Conservation (phyloP, 1,140 invertebrate species). For the Heliconius melpomene region DNA sequence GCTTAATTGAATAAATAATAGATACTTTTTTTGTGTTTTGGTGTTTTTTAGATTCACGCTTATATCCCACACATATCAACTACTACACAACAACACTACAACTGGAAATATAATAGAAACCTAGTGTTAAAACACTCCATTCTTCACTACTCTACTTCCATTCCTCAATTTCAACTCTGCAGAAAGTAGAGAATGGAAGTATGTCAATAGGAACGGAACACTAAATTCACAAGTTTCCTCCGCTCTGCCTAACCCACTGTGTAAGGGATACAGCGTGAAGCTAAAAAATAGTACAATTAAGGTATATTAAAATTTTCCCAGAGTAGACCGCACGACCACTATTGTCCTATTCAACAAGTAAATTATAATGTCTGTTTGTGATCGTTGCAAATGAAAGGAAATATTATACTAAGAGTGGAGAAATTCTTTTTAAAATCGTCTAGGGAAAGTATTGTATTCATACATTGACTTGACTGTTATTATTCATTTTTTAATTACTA, state of each 20-base stretch:
- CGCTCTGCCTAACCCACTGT: background rate
- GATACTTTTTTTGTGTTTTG: no score
- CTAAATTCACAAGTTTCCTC: background rate
- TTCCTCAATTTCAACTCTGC: background rate
- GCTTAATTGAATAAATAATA: no score
- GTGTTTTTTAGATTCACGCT: no score
- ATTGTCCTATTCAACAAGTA: slow-evolving; percentile 15
- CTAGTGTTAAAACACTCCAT: background rate
- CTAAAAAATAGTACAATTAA: background rate
- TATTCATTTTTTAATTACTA: background rate
- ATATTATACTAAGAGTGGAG: slow-evolving; percentile 18
- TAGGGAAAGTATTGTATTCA: background rate
- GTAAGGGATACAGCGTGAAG: background rate
- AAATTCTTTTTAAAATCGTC: background rate
- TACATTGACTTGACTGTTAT: background rate
- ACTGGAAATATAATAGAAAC: background rate
- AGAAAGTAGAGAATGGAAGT: background rate
- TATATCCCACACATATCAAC: no score
- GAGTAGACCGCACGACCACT: background rate
- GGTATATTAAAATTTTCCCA: background rate
- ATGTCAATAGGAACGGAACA: background rate
- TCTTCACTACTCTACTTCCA: background rate
- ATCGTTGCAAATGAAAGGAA: slow-evolving; percentile 31
- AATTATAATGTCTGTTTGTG: slow-evolving; percentile 35
- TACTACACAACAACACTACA: no score